Conservation (phyloP, 2,797 vertebrate species). For the Sardinella longiceps region DNA sequence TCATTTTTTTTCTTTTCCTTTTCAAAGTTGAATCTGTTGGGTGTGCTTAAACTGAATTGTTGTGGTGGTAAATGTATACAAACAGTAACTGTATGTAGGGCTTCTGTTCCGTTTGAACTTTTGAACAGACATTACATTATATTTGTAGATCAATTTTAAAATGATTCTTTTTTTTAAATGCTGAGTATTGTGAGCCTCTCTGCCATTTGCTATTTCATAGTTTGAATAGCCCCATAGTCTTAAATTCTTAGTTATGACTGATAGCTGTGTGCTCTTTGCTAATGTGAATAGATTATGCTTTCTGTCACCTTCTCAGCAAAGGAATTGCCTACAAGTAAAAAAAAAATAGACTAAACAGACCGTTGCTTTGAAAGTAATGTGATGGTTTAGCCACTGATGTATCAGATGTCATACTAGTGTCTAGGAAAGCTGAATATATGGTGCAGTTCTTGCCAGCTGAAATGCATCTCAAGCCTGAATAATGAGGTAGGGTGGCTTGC, state of each 20-base stretch:
- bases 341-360: not conserved
- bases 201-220: not conserved
- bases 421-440: constrained; percentile 43
- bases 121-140: not conserved
- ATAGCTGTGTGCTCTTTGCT: not conserved
- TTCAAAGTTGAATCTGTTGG: not conserved
- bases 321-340: not conserved
- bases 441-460: constrained; percentile 32
- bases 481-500: constrained; percentile 46
- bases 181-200: not conserved
- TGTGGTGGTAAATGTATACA: not conserved
- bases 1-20: not conserved
- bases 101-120: not conserved
- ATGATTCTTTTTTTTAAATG: not conserved
- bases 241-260: too few relatives aligned
- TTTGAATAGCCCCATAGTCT: not conserved
- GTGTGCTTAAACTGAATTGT: not conserved
- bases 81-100: not conserved
- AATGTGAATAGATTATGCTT: not conserved
- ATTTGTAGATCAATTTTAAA: not conserved
- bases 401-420: constrained; percentile 46
- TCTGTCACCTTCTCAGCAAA: not conserved
- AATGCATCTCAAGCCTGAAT: constrained; percentile 39
- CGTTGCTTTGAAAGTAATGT: constrained; percentile 35
- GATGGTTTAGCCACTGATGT: constrained; percentile 43